Evolutionary conservation across 2,113 vertebrate species (phyloP).

Genomic region (Symphodus melops): DNA sequence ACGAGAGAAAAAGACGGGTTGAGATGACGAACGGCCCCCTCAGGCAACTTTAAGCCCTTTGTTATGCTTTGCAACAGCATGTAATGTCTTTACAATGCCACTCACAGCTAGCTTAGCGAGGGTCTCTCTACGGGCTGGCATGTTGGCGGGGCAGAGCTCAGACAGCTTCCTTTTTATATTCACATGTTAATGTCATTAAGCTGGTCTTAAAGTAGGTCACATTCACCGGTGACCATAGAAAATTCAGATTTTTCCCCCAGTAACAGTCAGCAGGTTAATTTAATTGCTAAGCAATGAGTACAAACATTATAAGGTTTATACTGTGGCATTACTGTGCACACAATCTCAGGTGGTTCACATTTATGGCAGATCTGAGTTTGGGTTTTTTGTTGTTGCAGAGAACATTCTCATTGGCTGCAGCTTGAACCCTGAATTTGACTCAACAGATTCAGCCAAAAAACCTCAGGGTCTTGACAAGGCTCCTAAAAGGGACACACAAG

Average conservation of each 20-base stretch:
- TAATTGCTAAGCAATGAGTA: constrained; percentile 7
- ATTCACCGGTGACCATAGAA: constrained; percentile 50
- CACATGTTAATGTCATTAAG: constrained; percentile 71
- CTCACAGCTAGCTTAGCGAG: constrained; percentile 33
- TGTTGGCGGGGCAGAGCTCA: constrained; percentile 34
- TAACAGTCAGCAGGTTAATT: constrained; percentile 2
- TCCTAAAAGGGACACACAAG: not conserved
- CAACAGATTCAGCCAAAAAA: not conserved
- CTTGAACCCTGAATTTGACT: constrained; percentile 5
- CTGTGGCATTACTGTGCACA: not conserved
- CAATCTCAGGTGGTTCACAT: constrained; percentile 3
- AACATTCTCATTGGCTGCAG: not conserved
- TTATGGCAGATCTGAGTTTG: not conserved
- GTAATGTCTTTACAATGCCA: constrained; percentile 73
- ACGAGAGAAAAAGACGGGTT: constrained; percentile 48
- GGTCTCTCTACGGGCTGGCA: constrained; percentile 45
- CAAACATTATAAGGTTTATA: constrained; percentile 6
- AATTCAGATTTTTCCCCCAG: constrained; percentile 16
- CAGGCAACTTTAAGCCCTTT: constrained; percentile 49
- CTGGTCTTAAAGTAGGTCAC: constrained; percentile 68
- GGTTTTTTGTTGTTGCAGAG: not conserved
- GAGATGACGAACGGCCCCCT: constrained; percentile 53
- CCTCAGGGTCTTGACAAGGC: not conserved
- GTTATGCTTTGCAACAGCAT: constrained; percentile 64
- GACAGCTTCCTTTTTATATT: constrained; percentile 55